phyloP scores from a whole-genome alignment of 2,113 vertebrate species.

The Carassius carassius region DNA sequence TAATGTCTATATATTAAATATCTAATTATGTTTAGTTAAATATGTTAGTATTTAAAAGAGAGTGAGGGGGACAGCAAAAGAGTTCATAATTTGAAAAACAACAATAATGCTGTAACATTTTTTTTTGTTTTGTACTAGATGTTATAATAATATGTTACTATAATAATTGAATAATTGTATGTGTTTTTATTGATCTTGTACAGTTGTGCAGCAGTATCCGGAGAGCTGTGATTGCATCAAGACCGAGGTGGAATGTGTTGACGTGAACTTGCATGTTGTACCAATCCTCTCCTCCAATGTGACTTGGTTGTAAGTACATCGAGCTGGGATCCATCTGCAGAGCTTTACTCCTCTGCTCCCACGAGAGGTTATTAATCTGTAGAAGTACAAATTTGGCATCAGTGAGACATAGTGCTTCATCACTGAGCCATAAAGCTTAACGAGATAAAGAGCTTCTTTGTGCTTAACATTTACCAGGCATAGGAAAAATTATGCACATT shows the following conservation, averaged over 20 bases:
- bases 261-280: constrained; percentile 66
- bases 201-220: constrained; percentile 71
- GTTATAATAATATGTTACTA: not conserved
- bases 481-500: not conserved
- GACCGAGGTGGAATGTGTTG: constrained; percentile 74
- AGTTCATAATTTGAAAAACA: not conserved
- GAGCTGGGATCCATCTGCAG: not conserved
- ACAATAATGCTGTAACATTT: not conserved
- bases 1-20: no score
- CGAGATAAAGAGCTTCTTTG: not conserved
- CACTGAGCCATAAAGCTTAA: not conserved
- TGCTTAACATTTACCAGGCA: not conserved
- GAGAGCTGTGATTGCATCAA: constrained; percentile 69
- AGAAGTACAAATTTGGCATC: not conserved
- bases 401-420: not conserved
- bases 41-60: no score
- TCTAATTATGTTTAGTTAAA: no score
- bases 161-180: not conserved
- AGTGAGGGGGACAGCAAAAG: no score
- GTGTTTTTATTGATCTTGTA: constrained; percentile 45
- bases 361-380: not conserved
- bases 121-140: not conserved
- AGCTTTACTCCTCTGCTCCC: not conserved
- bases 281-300: constrained; percentile 72
- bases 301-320: constrained; percentile 75